phyloP scores from a whole-genome alignment of 2,888 invertebrate species.

The Fragum sueziense region DNA sequence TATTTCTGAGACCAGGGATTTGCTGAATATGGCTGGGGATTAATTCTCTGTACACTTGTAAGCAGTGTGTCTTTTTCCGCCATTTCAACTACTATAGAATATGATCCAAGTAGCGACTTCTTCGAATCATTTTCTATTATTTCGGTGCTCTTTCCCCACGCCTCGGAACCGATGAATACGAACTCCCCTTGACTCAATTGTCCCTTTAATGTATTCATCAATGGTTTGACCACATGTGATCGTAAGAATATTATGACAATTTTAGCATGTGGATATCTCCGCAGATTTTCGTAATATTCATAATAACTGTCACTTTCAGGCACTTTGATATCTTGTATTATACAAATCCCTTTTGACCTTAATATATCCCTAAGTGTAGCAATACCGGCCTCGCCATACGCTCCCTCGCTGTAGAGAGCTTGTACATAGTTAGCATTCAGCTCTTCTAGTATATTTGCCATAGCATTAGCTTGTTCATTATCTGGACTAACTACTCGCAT shows the following conservation, averaged over 20 bases:
- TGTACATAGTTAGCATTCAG: conserved; percentile 52
- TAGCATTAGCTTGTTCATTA: conserved; percentile 52
- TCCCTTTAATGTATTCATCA: conserved; percentile 17
- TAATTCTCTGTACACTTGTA: conserved; percentile 18
- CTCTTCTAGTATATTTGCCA: conserved; percentile 48
- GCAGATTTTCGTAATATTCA: conserved; percentile 32
- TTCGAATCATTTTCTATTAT: conserved; percentile 23
- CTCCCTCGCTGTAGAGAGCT: conserved; percentile 58
- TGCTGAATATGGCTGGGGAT: conserved; percentile 8
- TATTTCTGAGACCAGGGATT: conserved; percentile 45
- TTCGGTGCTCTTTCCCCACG: conserved; percentile 41
- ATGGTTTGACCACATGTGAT: conserved; percentile 29
- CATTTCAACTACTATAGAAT: conserved; percentile 43
- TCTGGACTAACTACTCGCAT: conserved; percentile 59
- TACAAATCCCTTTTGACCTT: conserved; percentile 39
- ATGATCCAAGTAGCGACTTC: conserved; percentile 43
- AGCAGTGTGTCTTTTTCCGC: conserved; percentile 23
- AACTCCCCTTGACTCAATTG: conserved; percentile 49
- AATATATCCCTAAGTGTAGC: conserved; percentile 25
- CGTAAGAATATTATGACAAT: conserved; percentile 54
- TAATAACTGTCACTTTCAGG: conserved; percentile 33
- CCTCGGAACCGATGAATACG: conserved; percentile 60
- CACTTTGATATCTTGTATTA: conserved; percentile 47
- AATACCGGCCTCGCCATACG: conserved; percentile 59
- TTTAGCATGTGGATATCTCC: conserved; percentile 42